A percentile compares a stretch with the other conserved stretches of the same genome.
Evolutionary conservation across 2,113 vertebrate genomes (phyloP).

Genomic region (Malurus alboscapulatus): DNA sequence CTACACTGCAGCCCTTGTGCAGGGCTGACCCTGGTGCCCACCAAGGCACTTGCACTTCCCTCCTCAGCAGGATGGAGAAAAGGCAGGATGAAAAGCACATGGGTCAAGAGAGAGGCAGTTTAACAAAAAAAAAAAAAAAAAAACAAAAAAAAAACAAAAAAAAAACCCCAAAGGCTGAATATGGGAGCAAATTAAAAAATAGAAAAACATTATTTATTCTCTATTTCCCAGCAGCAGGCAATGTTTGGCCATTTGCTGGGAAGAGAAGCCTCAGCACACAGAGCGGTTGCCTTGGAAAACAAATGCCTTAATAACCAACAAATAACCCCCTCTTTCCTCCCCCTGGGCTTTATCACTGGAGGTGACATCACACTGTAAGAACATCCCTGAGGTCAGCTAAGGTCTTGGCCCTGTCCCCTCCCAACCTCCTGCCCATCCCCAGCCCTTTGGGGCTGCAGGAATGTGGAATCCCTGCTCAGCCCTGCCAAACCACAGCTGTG

Average conservation of each 20-base stretch:
- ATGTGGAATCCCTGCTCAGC: neutral
- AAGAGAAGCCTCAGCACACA: neutral
- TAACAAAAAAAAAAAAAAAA: neutral
- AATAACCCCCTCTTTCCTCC: neutral
- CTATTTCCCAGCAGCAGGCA: neutral
- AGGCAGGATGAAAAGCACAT: neutral
- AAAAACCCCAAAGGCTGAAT: neutral
- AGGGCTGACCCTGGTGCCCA: neutral
- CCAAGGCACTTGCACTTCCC: neutral
- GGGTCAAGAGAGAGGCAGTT: neutral
- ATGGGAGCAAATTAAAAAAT: neutral
- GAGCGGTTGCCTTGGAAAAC: neutral
- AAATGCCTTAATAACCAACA: neutral
- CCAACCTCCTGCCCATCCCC: neutral
- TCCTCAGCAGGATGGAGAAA: neutral
- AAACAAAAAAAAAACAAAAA: too few species aligned
- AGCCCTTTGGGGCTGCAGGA: neutral
- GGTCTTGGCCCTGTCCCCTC: neutral
- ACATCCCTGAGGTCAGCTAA: neutral
- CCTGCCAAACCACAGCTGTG: rapidly evolving
- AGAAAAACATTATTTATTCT: neutral
- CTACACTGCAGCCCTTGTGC: neutral
- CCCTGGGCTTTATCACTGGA: neutral
- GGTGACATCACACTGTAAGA: rapidly evolving
- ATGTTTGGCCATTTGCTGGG: neutral